These are phyloP conservation scores for Manis crassicaudata DNA, from an alignment of 2,797 vertebrate species.

Conservation along the genomic window DNA sequence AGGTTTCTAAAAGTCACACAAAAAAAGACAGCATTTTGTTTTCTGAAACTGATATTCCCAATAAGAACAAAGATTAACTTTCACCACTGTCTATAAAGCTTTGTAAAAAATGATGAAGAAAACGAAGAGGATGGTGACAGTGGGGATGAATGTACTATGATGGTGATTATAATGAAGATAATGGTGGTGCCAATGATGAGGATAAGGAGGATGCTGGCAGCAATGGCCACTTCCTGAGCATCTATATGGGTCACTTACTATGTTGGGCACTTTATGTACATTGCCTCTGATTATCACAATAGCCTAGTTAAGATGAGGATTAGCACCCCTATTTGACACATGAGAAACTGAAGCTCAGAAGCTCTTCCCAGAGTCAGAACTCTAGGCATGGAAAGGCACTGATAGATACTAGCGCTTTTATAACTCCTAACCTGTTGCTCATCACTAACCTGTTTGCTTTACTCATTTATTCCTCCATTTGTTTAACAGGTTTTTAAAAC, in stretches of 20 bases:
- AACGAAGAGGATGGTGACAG: neutral
- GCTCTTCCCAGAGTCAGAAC: neutral
- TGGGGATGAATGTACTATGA: too few relatives aligned
- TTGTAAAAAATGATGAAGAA: neutral
- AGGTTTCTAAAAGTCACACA: conserved; percentile 46
- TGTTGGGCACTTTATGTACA: neutral
- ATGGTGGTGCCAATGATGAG: too few relatives aligned
- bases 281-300: neutral
- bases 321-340: neutral
- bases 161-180: neutral
- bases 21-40: conserved; percentile 20
- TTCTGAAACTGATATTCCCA: conserved; percentile 63
- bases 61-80: conserved; percentile 33
- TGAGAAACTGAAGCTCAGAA: neutral
- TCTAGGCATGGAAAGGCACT: neutral
- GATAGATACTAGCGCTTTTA: neutral
- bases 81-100: conserved; percentile 7
- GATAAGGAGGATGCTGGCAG: neutral
- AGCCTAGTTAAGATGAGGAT: neutral
- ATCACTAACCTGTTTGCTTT: neutral
- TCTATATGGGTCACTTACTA: neutral
- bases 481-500: neutral
- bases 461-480: neutral
- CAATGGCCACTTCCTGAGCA: neutral
- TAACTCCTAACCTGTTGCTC: neutral